Evolutionary conservation across 1,140 invertebrate species (phyloP), one percentile per base, ranked within the genome.

Genomic region (Pteromalus puparum): DNA sequence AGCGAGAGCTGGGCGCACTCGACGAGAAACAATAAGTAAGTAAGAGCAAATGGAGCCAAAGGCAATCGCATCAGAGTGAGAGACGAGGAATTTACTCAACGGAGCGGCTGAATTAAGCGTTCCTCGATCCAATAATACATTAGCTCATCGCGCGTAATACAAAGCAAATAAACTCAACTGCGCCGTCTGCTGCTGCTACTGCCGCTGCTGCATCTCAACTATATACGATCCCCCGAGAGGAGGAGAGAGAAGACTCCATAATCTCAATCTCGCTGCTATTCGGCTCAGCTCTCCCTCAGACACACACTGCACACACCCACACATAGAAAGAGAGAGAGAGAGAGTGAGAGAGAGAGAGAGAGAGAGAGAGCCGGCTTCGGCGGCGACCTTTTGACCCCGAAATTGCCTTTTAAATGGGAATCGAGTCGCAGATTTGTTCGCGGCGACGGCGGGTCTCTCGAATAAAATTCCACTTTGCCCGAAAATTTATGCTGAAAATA

Each of bases 381-480:
- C 21, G 53, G 21, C 18, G 38, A 53, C 28, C 77, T 75, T 74
- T 84, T 75, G 68, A 79, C 42, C 34, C 46, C 34, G n/a, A 84
- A 67, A 84, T 77, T 65, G 48, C 70, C 72, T 74, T 65, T 74
- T 80, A 80, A 84, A 75, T 67, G n/a, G 75, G 34, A 46, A 67
- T 65, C 67, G 48, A 74, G 68, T 75, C 28, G 12, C 18, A 73
- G 76, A 84, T 79, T 77, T 77, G 82, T 83, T 70, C 82, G 34
- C 65, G 6, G 24, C 53, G 28, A n/a, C 30, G 61, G 24, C 30
- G 13, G 9, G 28, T 10, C 15, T 82, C 2, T 13, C 65, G 70
- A 84, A 80, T 84, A 75, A 84, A 84, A 84, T 68, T 84, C 78
- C 24, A 84, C 77, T 84, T 84, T 81, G 34, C 26, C 42, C 28